phyloP scores from a whole-genome alignment of 1,140 invertebrate genomes.

The Papilio dardanus region DNA sequence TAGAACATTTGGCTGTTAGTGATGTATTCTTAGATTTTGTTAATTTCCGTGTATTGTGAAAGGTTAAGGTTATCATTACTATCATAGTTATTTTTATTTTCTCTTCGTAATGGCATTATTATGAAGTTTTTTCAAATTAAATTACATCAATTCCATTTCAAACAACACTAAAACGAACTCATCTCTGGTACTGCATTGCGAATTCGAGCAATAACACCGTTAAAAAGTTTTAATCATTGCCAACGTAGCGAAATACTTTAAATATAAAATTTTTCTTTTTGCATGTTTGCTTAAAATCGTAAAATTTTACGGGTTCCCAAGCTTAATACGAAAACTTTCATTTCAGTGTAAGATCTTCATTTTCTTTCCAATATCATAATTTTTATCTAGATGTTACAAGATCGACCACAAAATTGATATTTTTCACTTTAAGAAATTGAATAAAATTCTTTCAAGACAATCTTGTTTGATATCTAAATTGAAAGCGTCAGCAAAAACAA shows the following conservation, averaged over 20 bases:
- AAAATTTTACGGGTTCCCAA: conserved; percentile 15
- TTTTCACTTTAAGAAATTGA: conserved; percentile 10
- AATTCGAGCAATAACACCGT: background rate
- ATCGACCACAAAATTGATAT: conserved; percentile 21
- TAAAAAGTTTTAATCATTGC: conserved; percentile 16
- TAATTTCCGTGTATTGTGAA: background rate
- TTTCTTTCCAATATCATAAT: conserved; percentile 15
- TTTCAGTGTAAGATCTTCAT: conserved; percentile 9
- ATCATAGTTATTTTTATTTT: too few species aligned
- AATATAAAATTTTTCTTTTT: conserved; percentile 23
- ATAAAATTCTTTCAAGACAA: background rate
- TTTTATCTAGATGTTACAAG: conserved; percentile 18
- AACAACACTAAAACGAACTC: conserved; percentile 3
- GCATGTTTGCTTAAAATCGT: conserved; percentile 5
- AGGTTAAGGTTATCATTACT: too few species aligned
- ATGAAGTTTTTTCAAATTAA: background rate
- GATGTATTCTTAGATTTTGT: too few species aligned
- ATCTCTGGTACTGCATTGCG: background rate
- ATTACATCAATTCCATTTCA: background rate
- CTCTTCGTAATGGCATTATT: too few species aligned
- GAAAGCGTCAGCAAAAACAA: background rate
- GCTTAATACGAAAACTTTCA: conserved; percentile 17
- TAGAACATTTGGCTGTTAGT: too few species aligned
- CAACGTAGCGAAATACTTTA: conserved; percentile 9
- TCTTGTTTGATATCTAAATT: background rate